Percentiles rank a stretch among this genome's conserved stretches.
Conservation (phyloP, 2,888 invertebrate species). For the Furcula furcula region DNA sequence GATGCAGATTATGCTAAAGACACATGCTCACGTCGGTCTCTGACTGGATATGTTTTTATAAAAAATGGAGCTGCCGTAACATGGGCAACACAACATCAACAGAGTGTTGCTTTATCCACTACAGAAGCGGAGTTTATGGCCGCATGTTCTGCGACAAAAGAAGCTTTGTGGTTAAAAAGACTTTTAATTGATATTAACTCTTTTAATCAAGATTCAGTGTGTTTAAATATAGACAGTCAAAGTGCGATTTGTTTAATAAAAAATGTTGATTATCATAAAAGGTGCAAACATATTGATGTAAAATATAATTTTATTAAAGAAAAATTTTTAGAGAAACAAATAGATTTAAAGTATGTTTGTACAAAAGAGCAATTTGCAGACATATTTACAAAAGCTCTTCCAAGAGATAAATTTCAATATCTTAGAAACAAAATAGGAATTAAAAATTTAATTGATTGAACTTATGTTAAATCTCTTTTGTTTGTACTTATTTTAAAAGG, state of each 20-base stretch:
- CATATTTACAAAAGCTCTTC: slow-evolving; percentile 1
- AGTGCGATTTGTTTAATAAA: not conserved
- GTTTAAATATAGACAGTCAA: slow-evolving; percentile 1
- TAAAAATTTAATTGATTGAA: slow-evolving; percentile 1
- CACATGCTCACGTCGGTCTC: too few species aligned
- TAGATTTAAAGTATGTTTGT: slow-evolving; percentile 2
- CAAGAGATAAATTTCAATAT: not conserved
- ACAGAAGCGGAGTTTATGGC: too few species aligned
- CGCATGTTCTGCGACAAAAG: too few species aligned
- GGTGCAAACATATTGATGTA: slow-evolving; percentile 6
- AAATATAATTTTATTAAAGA: slow-evolving; percentile 8
- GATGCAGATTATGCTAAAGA: too few species aligned
- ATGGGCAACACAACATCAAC: too few species aligned
- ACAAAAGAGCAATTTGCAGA: slow-evolving; percentile 2
- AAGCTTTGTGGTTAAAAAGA: not conserved
- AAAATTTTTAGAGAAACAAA: too few species aligned
- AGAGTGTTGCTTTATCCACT: too few species aligned
- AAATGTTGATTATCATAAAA: slow-evolving; percentile 3
- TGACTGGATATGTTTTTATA: too few species aligned
- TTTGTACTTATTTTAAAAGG: too few species aligned
- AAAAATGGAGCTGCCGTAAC: too few species aligned
- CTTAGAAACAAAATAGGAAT: not conserved
- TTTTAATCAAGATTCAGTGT: not conserved
- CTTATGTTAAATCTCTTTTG: too few species aligned
- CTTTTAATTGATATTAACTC: not conserved